These are phyloP conservation scores for Antedon mediterranea DNA, from an alignment of 53 echinoderm and acorn worm genomes.

Conservation along the genomic window DNA sequence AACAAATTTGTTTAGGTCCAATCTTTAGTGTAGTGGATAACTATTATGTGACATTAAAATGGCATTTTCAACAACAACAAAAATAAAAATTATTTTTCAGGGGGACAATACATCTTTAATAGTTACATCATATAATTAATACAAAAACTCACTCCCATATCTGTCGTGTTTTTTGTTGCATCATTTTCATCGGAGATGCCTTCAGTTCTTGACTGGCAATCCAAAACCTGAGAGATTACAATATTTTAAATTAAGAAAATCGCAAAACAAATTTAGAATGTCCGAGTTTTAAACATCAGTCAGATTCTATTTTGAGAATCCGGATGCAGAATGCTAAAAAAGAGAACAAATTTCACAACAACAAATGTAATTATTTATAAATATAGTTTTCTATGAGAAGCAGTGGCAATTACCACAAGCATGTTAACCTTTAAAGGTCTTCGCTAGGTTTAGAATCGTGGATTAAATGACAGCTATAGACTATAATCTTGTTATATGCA, in stretches of 20 bases:
- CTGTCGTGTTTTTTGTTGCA: constrained; percentile 87
- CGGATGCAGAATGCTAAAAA: background rate
- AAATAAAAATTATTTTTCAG: too few relatives aligned
- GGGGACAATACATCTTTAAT: too few relatives aligned
- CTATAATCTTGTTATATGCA: background rate
- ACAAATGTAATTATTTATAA: background rate
- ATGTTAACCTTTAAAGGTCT: background rate
- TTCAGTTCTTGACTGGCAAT: constrained; percentile 87
- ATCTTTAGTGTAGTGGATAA: too few relatives aligned
- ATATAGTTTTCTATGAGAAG: background rate
- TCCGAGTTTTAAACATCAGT: too few relatives aligned
- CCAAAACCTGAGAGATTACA: constrained; percentile 61
- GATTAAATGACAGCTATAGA: background rate
- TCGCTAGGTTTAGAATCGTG: background rate
- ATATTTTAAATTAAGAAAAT: background rate
- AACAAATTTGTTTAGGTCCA: too few relatives aligned
- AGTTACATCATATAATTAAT: too few relatives aligned
- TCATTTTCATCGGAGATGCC: constrained; percentile 64
- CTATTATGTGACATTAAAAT: too few relatives aligned
- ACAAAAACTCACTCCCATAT: constrained; percentile 75
- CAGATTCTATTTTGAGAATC: background rate
- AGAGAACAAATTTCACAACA: background rate
- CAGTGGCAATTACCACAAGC: background rate
- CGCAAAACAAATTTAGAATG: too few relatives aligned
- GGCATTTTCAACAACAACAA: too few relatives aligned